Evolutionary conservation across 1,140 invertebrate species (phyloP).

Genomic region (Heliconius hermathena): DNA sequence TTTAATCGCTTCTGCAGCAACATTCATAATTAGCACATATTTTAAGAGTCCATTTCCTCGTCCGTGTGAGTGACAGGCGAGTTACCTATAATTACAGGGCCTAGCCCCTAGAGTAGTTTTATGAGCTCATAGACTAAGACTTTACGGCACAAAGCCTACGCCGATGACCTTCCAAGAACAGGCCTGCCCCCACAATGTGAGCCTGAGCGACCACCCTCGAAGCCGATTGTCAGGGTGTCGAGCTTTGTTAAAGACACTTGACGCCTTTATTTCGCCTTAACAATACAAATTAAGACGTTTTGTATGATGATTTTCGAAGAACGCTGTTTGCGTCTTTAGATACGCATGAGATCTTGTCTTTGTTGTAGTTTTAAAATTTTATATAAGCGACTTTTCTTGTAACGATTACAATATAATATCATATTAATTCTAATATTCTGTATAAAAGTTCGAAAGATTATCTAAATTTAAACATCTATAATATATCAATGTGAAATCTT

Average conservation of each 20-base stretch:
- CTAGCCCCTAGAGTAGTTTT: conserved; percentile 55
- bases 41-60: conserved; percentile 30
- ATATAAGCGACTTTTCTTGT: conserved; percentile 1
- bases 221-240: conserved; percentile 58
- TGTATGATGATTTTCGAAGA: conserved; percentile 39
- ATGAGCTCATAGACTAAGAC: conserved; percentile 61
- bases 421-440: not conserved
- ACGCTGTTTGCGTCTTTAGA: conserved; percentile 32
- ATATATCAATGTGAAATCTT: too few species aligned
- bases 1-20: not conserved
- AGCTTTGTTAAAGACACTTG: conserved; percentile 62
- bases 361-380: conserved; percentile 21
- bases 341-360: conserved; percentile 32
- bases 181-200: conserved; percentile 41
- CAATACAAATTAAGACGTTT: conserved; percentile 57
- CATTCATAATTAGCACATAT: not conserved
- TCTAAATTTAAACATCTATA: too few species aligned
- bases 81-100: conserved; percentile 62
- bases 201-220: conserved; percentile 69
- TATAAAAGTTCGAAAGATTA: not conserved
- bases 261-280: conserved; percentile 59
- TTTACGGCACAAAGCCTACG: conserved; percentile 55
- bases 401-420: not conserved
- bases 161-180: conserved; percentile 73
- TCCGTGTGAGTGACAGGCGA: conserved; percentile 35